Percentiles rank a stretch among this genome's conserved stretches.
Conservation (phyloP, 53 echinoderm and acorn worm genomes). For the Apostichopus leukothele region DNA sequence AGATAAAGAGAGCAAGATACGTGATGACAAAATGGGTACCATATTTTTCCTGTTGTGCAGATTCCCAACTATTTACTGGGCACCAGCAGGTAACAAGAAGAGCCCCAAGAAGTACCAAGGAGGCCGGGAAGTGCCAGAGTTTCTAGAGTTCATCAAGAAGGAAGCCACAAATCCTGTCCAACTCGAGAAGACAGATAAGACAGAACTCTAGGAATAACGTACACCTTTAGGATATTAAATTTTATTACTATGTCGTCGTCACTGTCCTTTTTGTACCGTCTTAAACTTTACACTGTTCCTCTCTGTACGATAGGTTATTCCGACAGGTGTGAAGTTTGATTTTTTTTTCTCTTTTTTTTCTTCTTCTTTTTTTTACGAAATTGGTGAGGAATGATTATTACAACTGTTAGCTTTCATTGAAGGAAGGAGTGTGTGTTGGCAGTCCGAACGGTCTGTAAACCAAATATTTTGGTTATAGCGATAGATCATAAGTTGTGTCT, state of each 20-base stretch:
- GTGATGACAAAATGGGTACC: no score
- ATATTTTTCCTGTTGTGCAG: slow-evolving; percentile 47
- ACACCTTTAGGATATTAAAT: not conserved
- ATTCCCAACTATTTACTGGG: slow-evolving; percentile 97
- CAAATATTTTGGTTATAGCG: no score
- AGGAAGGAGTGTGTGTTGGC: no score
- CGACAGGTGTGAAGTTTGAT: not conserved
- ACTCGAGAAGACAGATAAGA: slow-evolving; percentile 40
- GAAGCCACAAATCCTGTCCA: slow-evolving; percentile 88
- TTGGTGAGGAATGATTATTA: not conserved
- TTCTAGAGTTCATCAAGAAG: slow-evolving; percentile 80
- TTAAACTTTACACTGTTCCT: not conserved
- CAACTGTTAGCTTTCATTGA: not conserved
- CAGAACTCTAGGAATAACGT: slow-evolving; percentile 30
- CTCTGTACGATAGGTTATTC: slow-evolving; percentile 1
- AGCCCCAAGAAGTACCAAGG: slow-evolving; percentile 86
- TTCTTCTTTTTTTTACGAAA: not conserved
- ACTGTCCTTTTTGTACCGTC: not conserved
- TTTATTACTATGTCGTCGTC: not conserved
- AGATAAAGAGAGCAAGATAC: no score
- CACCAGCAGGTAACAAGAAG: slow-evolving; percentile 61
- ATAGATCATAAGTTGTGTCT: no score
- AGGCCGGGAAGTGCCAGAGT: slow-evolving; percentile 82
- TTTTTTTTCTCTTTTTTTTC: no score
- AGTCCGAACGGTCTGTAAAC: no score